A percentile compares a stretch with the other conserved stretches of the same genome.
These are phyloP conservation scores for Muscina levida DNA, from an alignment of 2,888 invertebrate genomes.

Conservation along the genomic window DNA sequence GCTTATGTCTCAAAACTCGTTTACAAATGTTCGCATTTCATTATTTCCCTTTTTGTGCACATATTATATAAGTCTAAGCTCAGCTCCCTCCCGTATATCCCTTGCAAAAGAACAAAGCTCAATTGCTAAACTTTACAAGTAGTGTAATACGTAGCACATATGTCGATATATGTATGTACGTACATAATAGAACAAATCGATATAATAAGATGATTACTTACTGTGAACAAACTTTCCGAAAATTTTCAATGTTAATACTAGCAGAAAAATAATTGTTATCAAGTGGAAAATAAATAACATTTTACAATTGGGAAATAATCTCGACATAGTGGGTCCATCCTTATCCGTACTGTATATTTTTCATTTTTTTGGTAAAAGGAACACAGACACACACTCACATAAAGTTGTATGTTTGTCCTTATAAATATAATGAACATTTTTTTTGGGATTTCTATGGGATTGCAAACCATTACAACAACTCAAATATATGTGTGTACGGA, in stretches of 20 bases:
- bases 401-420: background rate
- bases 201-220: constrained; percentile 27
- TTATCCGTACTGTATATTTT: constrained; percentile 13
- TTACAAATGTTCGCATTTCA: too few species aligned
- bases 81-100: too few species aligned
- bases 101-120: too few species aligned
- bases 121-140: too few species aligned
- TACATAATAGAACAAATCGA: constrained; percentile 15
- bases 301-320: constrained; percentile 60
- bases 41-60: too few species aligned
- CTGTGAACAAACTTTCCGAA: background rate
- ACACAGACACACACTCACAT: background rate
- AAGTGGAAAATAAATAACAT: constrained; percentile 62
- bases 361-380: constrained; percentile 23
- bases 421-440: background rate
- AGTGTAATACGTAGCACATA: too few species aligned
- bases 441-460: constrained; percentile 52
- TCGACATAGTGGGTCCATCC: background rate
- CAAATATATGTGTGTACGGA: background rate
- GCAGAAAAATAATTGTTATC: constrained; percentile 62
- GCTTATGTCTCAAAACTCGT: too few species aligned
- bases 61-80: too few species aligned
- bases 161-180: too few species aligned
- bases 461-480: constrained; percentile 52
- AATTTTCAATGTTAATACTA: constrained; percentile 52